Evolutionary conservation across 2,797 vertebrate genomes (phyloP), one percentile per base, ranked within the genome.

Genomic region (Eutrigla gurnardus): DNA sequence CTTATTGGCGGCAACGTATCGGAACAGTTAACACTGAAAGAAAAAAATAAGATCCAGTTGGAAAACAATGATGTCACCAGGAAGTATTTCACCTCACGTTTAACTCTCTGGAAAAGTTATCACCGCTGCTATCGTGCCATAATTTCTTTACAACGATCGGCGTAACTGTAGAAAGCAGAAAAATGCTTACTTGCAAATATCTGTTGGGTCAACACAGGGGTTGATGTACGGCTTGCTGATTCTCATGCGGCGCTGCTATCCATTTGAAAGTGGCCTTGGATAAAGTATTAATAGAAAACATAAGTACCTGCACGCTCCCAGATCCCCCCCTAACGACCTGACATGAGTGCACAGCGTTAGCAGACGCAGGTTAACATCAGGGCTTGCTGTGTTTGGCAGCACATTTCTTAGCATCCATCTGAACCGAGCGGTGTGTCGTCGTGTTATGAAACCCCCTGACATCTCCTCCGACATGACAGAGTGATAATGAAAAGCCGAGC

Each of bases 401-500:
- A 77, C 63, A 74, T 75, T 80, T 61, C 81, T 58, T 61, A 45
- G 65, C 72, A 69, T 71, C 75, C 40, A 17, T 78, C 70, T 73
- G 58, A 85, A 77, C 75, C 7, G 70, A 82, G 80, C 79, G 73
- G 63, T 50, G 63, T 50, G 68, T 80, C 58, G 66, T 33, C 11
- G n/a, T 82, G 78, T 80, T 85, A 77, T 74, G 83, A 91, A 77
- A 80, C 66, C 69, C 25, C 47, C 61, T 81, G 78, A 83, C 81
- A 83, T 60, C 81, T 83, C 64, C 71, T 50, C 54, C 18, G 13
- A 67, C 76, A 77, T 61, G 86, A 70, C 81, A 72, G 65, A 45
- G 80, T 75, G 87, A 80, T 91, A 86, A 92, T 73, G 79, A 79
- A 86, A 86, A 89, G 85, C 60, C 13, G 13, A 85, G 77, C 70